phyloP scores from a whole-genome alignment of 2,888 invertebrate genomes.

The Scaptomyza caliginosa region DNA sequence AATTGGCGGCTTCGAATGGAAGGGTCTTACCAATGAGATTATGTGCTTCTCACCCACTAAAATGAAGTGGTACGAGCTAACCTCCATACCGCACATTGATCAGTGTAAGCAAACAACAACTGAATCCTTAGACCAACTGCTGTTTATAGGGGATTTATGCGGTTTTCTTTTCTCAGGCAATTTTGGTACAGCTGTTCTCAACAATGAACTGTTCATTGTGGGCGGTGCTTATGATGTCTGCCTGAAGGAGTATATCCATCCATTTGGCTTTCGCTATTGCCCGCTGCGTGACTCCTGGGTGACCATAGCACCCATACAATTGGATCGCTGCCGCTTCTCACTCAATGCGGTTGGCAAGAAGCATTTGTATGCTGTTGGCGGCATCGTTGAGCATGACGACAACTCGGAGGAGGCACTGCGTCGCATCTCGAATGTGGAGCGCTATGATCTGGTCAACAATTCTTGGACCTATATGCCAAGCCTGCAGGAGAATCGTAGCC shows the following conservation, averaged over 20 bases:
- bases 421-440: conserved; percentile 85
- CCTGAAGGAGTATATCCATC: conserved; percentile 88
- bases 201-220: conserved; percentile 88
- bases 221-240: conserved; percentile 90
- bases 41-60: conserved; percentile 87
- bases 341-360: conserved; percentile 85
- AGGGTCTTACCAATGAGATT: conserved; percentile 88
- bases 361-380: conserved; percentile 87
- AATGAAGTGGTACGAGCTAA: conserved; percentile 87
- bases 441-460: conserved; percentile 86
- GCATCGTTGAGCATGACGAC: conserved; percentile 86
- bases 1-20: conserved; percentile 88
- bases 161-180: conserved; percentile 82
- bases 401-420: conserved; percentile 79
- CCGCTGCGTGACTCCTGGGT: conserved; percentile 88
- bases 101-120: conserved; percentile 85
- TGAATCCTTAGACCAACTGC: background rate
- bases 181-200: conserved; percentile 88
- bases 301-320: conserved; percentile 88
- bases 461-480: conserved; percentile 86
- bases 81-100: conserved; percentile 89
- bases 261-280: conserved; percentile 88
- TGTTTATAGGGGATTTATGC: background rate
- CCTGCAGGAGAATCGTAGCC: conserved; percentile 86
- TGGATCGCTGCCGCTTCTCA: conserved; percentile 88